Evolutionary conservation across 2,888 invertebrate species (phyloP), one percentile per base, ranked within the genome.

Genomic region (Amphipyra tragopoginis): DNA sequence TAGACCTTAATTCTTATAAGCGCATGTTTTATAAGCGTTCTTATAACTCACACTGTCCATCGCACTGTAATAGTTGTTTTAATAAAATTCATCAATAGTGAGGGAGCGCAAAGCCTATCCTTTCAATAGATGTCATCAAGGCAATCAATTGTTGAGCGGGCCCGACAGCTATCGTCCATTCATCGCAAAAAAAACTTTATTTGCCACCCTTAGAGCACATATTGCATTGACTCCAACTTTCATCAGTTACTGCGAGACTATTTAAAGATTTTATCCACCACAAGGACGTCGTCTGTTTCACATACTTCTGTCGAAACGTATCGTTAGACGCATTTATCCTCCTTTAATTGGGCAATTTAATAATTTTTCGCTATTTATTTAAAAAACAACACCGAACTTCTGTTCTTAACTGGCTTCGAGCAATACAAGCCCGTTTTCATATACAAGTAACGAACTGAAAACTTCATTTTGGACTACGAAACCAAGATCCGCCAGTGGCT

Each of bases 91-190:
- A 63, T 59, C 15, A 52, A 15, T 43, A 51, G 50, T 34, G 40
- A 13, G 13, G 39, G 15, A 15, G 7, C 40, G 54, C 40, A 40
- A 60, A 65, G 43, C 54, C 29, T 39, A 48, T 45, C 48, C 34
- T 51, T 70, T 70, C 60, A 69, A 70, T 49, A 55, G 51, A 45
- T 47, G 55, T 61, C 56, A 66, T 57, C 52, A 13, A 60, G 48
- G 26, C 60, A 44, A 56, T 60, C 60, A 38, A 47, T 59, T 55
- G 45, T 43, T 65, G 33, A 53, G 45, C 50, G 53, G 42, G n/a
- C 45, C 47, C 38, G 1, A 36, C 14, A 45, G 33, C 34, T 21
- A 33, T 34, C n/a, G 8, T 7, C n/a, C n/a, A n/a, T 6, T 3
- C 21, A 21, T 1, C 2, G 52, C 14, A 55, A 65, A 55, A 53